Evolutionary conservation across 2,888 invertebrate species (phyloP), one percentile per base, ranked within the genome.

Genomic region (Drosophila diplacantha): DNA sequence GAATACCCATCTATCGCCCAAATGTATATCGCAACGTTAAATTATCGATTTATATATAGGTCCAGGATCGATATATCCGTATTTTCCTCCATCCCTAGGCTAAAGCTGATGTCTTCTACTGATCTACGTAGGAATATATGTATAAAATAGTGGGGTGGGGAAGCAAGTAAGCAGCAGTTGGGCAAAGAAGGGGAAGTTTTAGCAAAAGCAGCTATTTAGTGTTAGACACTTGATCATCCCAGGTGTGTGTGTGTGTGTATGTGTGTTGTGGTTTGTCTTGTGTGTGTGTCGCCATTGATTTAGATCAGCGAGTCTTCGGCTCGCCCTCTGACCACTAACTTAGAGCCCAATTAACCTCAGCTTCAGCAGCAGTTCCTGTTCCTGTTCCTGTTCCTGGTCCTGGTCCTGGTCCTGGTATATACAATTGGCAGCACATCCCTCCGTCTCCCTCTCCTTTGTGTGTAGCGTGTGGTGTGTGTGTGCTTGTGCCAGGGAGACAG

Each of bases 161-260:
- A 8, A 44, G 20, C 59, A 16, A 59, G 46, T 29, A 31, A 60
- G 31, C 51, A 61, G 31, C 31, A 50, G 55, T 37, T 35, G 29
- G 16, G 24, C n/a, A 26, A 50, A 35, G 16, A 20, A 24, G 9
- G 37, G 34, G n/a, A 35, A 38, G 64, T 59, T 61, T 57, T 68
- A 61, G 68, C 57, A 68, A 55, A 69, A 74, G 69, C 58, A 68
- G 59, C 60, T 44, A 65, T 44, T 53, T 70, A 67, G 76, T 77
- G 77, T 81, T 77, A 50, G 62, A 77, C 77, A 77, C 82, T 70
- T 58, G 55, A 39, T 34, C 65, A 56, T 76, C 63, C 51, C 51
- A 64, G 61, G 73, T 61, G 61, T 69, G 71, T 72, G 22, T 22
- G 3, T 20, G 20, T 4, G 39, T 69, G 29, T 53, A 44, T 61